These are phyloP conservation scores for Baronia brevicornis DNA, from an alignment of 2,888 invertebrate genomes.

Conservation along the genomic window DNA sequence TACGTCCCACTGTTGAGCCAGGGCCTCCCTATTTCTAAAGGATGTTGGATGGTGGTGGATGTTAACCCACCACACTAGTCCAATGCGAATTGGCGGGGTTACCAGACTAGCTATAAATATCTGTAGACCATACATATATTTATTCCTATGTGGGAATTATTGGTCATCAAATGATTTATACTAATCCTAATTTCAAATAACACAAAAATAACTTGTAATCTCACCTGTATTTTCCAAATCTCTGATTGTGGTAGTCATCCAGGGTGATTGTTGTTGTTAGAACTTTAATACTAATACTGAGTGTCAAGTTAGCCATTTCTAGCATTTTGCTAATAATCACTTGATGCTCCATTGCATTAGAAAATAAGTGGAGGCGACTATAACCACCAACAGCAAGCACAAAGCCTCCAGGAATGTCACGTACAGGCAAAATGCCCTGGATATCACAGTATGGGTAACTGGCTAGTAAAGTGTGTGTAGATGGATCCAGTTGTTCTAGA, in stretches of 20 bases:
- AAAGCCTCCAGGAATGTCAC: slow-evolving; percentile 94
- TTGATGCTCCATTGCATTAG: slow-evolving; percentile 85
- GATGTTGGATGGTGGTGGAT: too few species aligned
- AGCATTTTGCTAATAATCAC: slow-evolving; percentile 91
- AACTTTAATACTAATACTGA: slow-evolving; percentile 90
- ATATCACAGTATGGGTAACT: slow-evolving; percentile 65
- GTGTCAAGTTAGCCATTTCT: slow-evolving; percentile 86
- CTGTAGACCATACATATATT: too few species aligned
- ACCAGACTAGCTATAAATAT: too few species aligned
- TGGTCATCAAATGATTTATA: slow-evolving; percentile 17
- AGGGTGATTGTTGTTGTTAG: slow-evolving; percentile 87
- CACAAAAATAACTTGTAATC: slow-evolving; percentile 14
- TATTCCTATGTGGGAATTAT: too few species aligned
- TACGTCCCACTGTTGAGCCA: too few species aligned
- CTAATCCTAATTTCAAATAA: slow-evolving; percentile 9
- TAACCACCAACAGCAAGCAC: slow-evolving; percentile 94
- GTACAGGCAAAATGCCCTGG: slow-evolving; percentile 78
- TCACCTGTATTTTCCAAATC: slow-evolving; percentile 95
- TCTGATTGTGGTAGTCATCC: slow-evolving; percentile 89
- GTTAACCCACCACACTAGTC: too few species aligned
- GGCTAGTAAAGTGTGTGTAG: slow-evolving; percentile 87
- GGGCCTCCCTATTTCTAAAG: too few species aligned
- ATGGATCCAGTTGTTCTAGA: slow-evolving; percentile 93
- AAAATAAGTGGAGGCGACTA: slow-evolving; percentile 93
- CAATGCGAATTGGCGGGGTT: too few species aligned